Base-by-base conservation (phyloP, 2,113 vertebrate species). In the Caloenas nicobarica region DNA sequence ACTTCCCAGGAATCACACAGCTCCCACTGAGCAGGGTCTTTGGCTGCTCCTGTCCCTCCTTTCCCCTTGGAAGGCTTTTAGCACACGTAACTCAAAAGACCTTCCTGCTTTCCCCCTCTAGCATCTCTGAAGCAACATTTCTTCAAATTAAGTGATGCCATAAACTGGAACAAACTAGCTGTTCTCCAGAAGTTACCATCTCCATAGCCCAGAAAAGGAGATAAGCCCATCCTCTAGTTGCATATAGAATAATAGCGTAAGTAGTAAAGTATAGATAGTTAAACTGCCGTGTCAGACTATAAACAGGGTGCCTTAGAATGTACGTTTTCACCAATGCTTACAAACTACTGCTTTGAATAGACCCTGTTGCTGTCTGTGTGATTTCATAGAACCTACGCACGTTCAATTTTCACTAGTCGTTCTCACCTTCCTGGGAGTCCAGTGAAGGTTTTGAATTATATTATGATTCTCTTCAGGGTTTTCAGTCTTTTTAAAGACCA, bases 61-160 rank as follows among this genome's bases (percentile, higher is more conserved):
- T 74, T 57, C 5, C 31, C 16, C 21, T 13, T 54, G 33, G 13
- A 17, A n/a, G 44, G 53, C 53, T 84, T 85, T 58, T 51, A 79
- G 74, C 22, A 38, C 42, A n/a, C 46, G 31, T 15, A 54, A 42
- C 36, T 38, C 0, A 0, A 3, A 34, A 26, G 25, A 31, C 16
- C 69, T 78, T 58, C n/a, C 36, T 82, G 58, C 46, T 76, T 80
- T 42, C 9, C 28, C 11, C 26, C 13, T 36, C 40, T 5, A 44
- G 42, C 38, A 38, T 38, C 38, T 38, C 38, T 46, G 50, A 64
- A 83, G 51, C 3, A 2, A 40, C 10, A 15, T n/a, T 66, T 51
- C 36, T 84, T 31, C n/a, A 60, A 16, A 57, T 25, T n/a, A 70
- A 68, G 10, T 10, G 2, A 23, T 57, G 16, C 23, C 7, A 4